Conservation (phyloP, 2,888 invertebrate genomes). For the Hanleya hanleyi region DNA sequence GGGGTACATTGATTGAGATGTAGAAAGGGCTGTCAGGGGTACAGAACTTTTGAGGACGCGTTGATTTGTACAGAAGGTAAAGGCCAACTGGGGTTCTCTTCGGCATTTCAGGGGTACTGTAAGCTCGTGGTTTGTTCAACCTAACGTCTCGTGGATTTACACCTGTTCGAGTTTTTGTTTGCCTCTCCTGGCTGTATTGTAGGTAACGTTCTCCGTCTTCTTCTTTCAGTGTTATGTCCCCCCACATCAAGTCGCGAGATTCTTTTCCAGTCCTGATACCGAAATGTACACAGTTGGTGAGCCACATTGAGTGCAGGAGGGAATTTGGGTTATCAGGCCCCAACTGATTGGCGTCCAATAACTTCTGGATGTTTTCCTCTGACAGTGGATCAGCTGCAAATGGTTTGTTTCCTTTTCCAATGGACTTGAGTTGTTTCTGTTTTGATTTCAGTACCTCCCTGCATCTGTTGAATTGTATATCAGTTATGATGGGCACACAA, state of each 20-base stretch:
- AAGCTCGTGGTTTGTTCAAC: too few species aligned
- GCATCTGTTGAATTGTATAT: not conserved
- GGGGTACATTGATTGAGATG: too few species aligned
- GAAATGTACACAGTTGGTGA: conserved; percentile 4
- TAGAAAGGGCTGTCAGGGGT: too few species aligned
- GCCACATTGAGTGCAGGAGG: not conserved
- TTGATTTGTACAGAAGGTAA: too few species aligned
- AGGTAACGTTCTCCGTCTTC: not conserved
- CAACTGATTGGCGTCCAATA: not conserved
- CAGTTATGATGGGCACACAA: not conserved
- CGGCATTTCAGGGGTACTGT: too few species aligned
- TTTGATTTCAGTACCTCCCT: not conserved
- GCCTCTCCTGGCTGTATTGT: conserved; percentile 4
- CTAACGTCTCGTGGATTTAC: conserved; percentile 2
- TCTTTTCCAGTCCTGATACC: conserved; percentile 16
- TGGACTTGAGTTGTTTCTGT: not conserved
- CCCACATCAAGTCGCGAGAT: conserved; percentile 7
- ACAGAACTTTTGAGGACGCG: too few species aligned
- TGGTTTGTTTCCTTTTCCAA: conserved; percentile 16
- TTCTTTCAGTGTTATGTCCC: conserved; percentile 6
- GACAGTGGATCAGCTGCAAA: conserved; percentile 11
- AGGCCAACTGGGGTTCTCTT: too few species aligned
- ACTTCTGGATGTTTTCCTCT: not conserved
- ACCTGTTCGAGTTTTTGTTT: conserved; percentile 20
- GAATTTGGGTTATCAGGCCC: not conserved